Conservation (phyloP, 2,113 vertebrate genomes). For the Callospermophilus lateralis region DNA sequence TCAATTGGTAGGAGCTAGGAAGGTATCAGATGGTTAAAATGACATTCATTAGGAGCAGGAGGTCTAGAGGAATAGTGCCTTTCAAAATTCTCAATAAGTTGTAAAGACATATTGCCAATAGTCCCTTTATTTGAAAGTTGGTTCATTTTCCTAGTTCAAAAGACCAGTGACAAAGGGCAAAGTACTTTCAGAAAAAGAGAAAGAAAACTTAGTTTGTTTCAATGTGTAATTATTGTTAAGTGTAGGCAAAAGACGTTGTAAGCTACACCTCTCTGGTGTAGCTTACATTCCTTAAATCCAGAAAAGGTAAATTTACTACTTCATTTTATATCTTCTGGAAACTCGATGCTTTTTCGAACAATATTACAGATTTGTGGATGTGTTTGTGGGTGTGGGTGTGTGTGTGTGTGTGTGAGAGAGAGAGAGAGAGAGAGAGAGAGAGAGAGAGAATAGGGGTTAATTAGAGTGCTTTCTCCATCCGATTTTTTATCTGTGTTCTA, state of each 20-base stretch:
- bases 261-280: background rate
- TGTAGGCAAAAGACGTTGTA: background rate
- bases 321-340: background rate
- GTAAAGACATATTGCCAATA: background rate
- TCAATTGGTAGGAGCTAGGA: background rate
- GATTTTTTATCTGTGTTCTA: background rate
- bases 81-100: background rate
- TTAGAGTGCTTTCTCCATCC: background rate
- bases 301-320: conserved; percentile 18
- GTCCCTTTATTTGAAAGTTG: background rate
- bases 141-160: background rate
- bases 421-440: no score
- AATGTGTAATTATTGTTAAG: background rate
- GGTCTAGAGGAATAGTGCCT: background rate
- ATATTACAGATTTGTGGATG: background rate
- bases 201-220: background rate
- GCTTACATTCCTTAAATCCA: background rate
- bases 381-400: background rate
- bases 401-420: background rate
- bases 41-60: background rate
- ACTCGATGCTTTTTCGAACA: background rate
- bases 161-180: background rate
- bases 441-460: background rate
- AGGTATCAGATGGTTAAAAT: background rate
- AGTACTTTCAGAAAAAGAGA: background rate